Evolutionary conservation across 2,888 invertebrate genomes (phyloP).

Genomic region (Limnephilus lunatus): DNA sequence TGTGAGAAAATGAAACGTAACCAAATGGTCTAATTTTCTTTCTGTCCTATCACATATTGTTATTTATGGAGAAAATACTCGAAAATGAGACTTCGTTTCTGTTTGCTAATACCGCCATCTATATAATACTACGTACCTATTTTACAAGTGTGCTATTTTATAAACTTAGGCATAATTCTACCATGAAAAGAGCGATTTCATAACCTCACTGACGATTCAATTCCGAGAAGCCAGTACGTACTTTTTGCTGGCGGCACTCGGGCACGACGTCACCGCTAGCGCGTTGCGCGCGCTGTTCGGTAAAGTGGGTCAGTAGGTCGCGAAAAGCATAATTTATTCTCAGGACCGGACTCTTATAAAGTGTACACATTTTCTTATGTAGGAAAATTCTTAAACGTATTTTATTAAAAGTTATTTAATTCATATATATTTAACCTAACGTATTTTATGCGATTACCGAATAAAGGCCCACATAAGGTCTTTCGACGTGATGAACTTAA

Average conservation of each 20-base stretch:
- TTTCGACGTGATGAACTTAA: too few species aligned
- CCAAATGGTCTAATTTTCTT: neutral
- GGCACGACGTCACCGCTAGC: conserved; percentile 6
- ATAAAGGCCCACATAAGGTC: too few species aligned
- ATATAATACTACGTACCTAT: neutral
- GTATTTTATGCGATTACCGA: too few species aligned
- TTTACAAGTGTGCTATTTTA: neutral
- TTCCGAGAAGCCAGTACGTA: neutral
- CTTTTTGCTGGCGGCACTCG: neutral
- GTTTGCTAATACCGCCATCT: neutral
- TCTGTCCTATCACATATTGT: neutral
- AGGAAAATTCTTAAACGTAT: neutral
- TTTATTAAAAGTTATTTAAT: too few species aligned
- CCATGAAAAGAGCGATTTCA: neutral
- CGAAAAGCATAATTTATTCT: conserved; percentile 37
- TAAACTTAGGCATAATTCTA: neutral
- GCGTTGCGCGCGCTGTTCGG: conserved; percentile 11
- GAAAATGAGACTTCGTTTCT: neutral
- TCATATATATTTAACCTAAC: too few species aligned
- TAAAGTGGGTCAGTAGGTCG: conserved; percentile 54
- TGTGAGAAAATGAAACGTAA: neutral
- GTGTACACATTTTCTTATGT: neutral
- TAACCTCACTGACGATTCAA: neutral
- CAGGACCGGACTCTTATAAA: conserved; percentile 22
- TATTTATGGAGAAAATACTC: neutral